Evolutionary conservation across 2,888 invertebrate species (phyloP).

Genomic region (Latrodectus hesperus): DNA sequence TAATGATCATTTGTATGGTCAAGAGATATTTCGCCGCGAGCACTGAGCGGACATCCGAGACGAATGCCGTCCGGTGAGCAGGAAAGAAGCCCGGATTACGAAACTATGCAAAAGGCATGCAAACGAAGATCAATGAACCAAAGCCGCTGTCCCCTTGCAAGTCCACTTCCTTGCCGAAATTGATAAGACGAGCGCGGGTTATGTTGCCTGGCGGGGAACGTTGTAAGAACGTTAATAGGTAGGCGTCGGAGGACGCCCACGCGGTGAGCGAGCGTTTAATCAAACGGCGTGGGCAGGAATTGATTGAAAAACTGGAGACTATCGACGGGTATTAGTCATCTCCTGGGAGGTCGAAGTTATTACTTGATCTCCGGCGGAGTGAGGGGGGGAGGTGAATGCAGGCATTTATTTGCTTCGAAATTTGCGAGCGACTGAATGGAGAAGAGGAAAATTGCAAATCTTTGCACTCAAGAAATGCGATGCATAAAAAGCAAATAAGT

Average conservation of each 20-base stretch:
- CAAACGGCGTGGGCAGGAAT: neutral
- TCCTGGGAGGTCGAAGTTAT: neutral
- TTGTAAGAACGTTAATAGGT: neutral
- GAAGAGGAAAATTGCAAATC: too few species aligned
- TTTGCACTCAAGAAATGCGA: too few species aligned
- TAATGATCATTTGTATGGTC: too few species aligned
- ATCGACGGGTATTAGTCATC: slow-evolving; percentile 2
- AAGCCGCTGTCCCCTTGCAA: neutral
- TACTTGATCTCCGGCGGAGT: neutral
- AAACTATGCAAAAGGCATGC: neutral
- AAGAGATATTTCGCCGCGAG: too few species aligned
- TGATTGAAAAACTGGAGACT: neutral
- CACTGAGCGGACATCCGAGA: too few species aligned
- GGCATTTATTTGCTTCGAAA: too few species aligned
- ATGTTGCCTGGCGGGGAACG: neutral
- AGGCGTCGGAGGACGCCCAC: slow-evolving; percentile 2
- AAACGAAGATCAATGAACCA: neutral
- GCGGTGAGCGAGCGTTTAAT: neutral
- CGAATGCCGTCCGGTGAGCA: too few species aligned
- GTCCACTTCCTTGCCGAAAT: neutral
- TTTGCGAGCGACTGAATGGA: too few species aligned
- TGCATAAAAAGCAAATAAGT: too few species aligned
- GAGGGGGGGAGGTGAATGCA: too few species aligned
- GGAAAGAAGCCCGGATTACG: too few species aligned
- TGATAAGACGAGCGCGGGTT: neutral